Evolutionary conservation across 2,888 invertebrate species (phyloP).

Genomic region (Yponomeuta evonymella): DNA sequence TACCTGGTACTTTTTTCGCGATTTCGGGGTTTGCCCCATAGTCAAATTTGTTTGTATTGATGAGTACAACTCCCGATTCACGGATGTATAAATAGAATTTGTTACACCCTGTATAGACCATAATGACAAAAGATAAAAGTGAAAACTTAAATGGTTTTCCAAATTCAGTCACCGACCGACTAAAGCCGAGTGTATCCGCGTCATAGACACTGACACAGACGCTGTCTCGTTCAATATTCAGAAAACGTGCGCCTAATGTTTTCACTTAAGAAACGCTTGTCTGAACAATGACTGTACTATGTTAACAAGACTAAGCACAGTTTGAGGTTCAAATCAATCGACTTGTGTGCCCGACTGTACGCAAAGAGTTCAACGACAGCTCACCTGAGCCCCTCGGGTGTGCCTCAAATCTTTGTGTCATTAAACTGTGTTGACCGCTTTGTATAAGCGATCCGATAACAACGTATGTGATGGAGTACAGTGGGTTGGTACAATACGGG

Average conservation of each 20-base stretch:
- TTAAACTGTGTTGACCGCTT: background rate
- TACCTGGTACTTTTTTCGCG: no score
- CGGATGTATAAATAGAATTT: no score
- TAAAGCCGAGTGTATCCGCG: no score
- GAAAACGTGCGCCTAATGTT: background rate
- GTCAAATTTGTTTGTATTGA: no score
- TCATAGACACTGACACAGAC: no score
- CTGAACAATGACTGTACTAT: background rate
- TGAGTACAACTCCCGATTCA: no score
- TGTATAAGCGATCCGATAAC: background rate
- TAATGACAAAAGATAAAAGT: no score
- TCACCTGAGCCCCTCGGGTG: background rate
- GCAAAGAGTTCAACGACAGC: background rate
- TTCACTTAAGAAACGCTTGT: background rate
- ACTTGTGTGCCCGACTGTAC: background rate
- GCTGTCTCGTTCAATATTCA: background rate
- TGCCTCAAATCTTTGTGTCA: slow-evolving; percentile 3
- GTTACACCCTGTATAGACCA: no score
- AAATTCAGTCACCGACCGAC: no score
- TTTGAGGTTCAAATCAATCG: background rate
- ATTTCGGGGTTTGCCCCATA: no score
- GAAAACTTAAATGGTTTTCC: no score
- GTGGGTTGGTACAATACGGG: background rate
- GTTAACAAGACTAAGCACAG: background rate
- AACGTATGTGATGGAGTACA: background rate